Conservation (phyloP, 2,797 vertebrate species). For the Artibeus jamaicensis region DNA sequence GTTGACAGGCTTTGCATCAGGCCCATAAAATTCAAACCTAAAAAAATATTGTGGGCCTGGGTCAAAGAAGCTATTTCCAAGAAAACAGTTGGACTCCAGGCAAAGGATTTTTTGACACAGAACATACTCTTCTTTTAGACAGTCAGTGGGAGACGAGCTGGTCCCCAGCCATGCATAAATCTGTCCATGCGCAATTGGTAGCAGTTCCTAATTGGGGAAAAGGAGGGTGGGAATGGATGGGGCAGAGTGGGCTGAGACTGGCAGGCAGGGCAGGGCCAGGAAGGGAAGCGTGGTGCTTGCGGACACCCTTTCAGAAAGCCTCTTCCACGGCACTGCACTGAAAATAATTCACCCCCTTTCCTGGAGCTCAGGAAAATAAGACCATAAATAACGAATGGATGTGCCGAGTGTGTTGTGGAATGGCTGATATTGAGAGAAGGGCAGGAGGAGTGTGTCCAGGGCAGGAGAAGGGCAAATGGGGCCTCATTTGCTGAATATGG, state of each 20-base stretch:
- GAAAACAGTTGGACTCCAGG: slow-evolving; percentile 19
- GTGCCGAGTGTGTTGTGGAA: neutral
- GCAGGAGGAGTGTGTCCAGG: neutral
- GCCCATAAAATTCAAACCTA: slow-evolving; percentile 61
- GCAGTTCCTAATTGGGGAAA: slow-evolving; percentile 61
- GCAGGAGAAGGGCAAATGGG: neutral
- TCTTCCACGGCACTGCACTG: neutral
- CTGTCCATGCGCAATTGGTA: slow-evolving; percentile 57
- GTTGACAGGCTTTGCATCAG: slow-evolving; percentile 59
- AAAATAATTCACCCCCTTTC: slow-evolving; percentile 33
- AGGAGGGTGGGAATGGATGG: neutral
- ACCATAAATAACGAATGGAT: slow-evolving; percentile 15
- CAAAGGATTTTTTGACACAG: slow-evolving; percentile 71
- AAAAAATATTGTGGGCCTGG: slow-evolving; percentile 47
- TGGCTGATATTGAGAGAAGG: neutral
- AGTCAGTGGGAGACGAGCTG: slow-evolving; percentile 63
- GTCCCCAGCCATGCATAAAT: slow-evolving; percentile 61
- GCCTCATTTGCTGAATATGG: neutral
- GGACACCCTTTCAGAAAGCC: neutral
- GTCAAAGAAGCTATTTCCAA: slow-evolving; percentile 72
- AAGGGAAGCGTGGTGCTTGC: neutral
- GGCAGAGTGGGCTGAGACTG: slow-evolving; percentile 28
- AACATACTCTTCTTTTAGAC: slow-evolving; percentile 67
- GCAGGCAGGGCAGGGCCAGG: neutral
- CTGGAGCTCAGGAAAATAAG: slow-evolving; percentile 47